Evolutionary conservation across 2,797 vertebrate species (phyloP), one percentile per base, ranked within the genome.

Genomic region (Cuculus canorus): DNA sequence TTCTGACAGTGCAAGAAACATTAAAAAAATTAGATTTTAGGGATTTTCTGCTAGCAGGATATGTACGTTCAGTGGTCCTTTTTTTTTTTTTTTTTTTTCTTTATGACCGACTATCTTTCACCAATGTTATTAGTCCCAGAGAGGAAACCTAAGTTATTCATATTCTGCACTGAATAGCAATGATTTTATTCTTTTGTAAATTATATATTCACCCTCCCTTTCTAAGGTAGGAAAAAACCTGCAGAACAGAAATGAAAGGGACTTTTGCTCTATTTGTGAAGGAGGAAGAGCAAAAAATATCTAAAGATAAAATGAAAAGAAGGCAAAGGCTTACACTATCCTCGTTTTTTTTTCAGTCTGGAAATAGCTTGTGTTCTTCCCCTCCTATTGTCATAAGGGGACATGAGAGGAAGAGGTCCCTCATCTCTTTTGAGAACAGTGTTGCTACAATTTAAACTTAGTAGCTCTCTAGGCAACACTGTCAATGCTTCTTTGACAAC

Each of bases 401-500:
- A 53, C 32, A 66, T 50, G 43, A 70, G 71, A 82, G 19, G 30
- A 76, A 93, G 52, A 84, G 32, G 21, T 89, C 35, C 35, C n/a
- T 94, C 39, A 60, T 86, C 69, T 83, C 66, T 82, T 88, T 77
- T 65, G 71, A 89, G 75, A 93, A 24, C 32, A 50, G 37, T 53
- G 77, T 53, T 53, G 61, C 68, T 61, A 54, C 22, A 56, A 12
- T 90, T 94, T 82, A 93, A 93, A 75, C 53, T 88, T 90, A 88
- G 72, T 41, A 83, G 83, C 52, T 94, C 64, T 85, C 83, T 80
- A 68, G 64, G 56, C 95, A 95, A 87, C 33, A 35, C 32, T 87
- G 88, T 77, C 84, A 81, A 81, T 78, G 73, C 75, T 68, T 14
- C 72, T 88, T 89, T 85, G 76, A 77, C 79, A 89, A 96, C 93